A percentile compares a stretch with the other conserved stretches of the same genome.
Conservation (phyloP, 2,797 vertebrate genomes). For the Sebastes baramenuke region DNA sequence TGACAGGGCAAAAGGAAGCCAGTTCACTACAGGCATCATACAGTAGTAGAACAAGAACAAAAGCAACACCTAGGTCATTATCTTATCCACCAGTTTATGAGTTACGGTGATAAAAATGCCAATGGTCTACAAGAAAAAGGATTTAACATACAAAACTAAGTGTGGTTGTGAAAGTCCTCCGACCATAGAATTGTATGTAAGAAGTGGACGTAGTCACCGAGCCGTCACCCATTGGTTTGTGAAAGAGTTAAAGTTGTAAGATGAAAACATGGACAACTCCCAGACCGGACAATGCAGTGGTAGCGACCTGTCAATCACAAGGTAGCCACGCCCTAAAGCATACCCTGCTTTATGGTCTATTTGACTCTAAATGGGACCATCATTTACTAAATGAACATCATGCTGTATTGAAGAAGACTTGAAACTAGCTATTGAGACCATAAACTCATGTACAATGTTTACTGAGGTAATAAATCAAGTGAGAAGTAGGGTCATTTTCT, state of each 20-base stretch:
- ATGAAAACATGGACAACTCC: not conserved
- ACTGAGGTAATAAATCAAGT: not conserved
- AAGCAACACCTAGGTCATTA: conserved; percentile 5
- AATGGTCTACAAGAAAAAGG: not conserved
- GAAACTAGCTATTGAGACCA: not conserved
- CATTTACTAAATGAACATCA: not conserved
- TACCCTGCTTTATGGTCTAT: no score
- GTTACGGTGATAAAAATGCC: conserved; percentile 1
- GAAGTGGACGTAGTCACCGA: no score
- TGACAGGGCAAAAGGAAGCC: conserved; percentile 26
- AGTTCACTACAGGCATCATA: conserved; percentile 9
- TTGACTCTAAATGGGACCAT: no score
- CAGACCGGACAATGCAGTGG: accelerated
- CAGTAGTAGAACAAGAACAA: conserved; percentile 3
- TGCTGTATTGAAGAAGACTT: not conserved
- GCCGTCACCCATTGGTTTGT: no score
- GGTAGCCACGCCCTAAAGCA: not conserved
- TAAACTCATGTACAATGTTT: not conserved
- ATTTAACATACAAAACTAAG: conserved; percentile 4
- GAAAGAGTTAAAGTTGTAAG: no score
- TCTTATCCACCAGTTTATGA: conserved; percentile 10
- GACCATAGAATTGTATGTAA: no score
- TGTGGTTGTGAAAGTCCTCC: not conserved
- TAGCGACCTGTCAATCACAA: not conserved
- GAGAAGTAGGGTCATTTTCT: not conserved